Evolutionary conservation across 2,113 vertebrate genomes (phyloP).

Genomic region (Bujurquina vittata): DNA sequence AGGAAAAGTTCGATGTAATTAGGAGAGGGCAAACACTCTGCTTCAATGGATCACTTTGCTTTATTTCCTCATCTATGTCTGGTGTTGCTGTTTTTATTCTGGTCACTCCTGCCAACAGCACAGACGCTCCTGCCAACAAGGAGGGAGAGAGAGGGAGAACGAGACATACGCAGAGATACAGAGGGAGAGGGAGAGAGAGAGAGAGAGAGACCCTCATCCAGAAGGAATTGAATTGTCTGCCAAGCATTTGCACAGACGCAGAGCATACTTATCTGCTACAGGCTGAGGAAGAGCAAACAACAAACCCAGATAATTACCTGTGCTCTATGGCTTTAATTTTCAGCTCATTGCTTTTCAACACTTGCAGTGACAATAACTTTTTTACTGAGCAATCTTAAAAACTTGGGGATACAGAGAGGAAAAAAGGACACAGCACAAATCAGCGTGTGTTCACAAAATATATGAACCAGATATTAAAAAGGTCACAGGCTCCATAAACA

Average conservation of each 20-base stretch:
- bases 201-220: slow-evolving; percentile 59
- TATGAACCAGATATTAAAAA: slow-evolving; percentile 26
- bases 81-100: slow-evolving; percentile 88
- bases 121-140: slow-evolving; percentile 74
- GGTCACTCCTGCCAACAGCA: slow-evolving; percentile 83
- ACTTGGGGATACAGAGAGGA: background rate
- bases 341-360: slow-evolving; percentile 43
- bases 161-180: slow-evolving; percentile 38
- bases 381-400: slow-evolving; percentile 14
- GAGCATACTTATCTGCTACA: slow-evolving; percentile 67
- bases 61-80: slow-evolving; percentile 77
- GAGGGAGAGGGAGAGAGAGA: slow-evolving; percentile 12
- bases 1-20: slow-evolving; percentile 83
- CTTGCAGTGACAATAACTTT: slow-evolving; percentile 14
- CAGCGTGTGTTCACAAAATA: slow-evolving; percentile 16
- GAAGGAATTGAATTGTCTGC: slow-evolving; percentile 75
- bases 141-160: slow-evolving; percentile 52
- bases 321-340: slow-evolving; percentile 24
- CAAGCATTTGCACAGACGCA: slow-evolving; percentile 76
- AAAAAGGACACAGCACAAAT: slow-evolving; percentile 14
- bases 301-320: slow-evolving; percentile 53
- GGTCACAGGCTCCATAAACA: slow-evolving; percentile 18
- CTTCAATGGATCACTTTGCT: slow-evolving; percentile 83
- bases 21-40: slow-evolving; percentile 81
- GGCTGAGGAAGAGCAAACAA: slow-evolving; percentile 51